phyloP scores from a whole-genome alignment of 2,797 vertebrate species.

The Prunella strophiata region DNA sequence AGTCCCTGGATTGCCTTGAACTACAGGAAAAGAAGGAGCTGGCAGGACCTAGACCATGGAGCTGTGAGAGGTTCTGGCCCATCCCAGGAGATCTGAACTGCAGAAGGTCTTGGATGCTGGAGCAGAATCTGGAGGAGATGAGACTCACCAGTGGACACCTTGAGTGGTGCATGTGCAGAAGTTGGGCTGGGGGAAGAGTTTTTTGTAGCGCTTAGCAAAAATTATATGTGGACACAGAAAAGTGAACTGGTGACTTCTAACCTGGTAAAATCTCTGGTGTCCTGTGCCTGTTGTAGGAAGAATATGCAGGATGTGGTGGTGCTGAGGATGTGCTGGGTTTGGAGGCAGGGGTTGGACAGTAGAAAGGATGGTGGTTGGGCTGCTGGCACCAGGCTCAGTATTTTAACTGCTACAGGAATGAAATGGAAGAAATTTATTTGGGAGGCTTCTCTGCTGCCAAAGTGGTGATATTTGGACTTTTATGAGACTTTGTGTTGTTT shows the following conservation, averaged over 20 bases:
- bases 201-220: rapidly evolving
- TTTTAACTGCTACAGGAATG: not conserved
- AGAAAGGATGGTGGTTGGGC: not conserved
- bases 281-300: not conserved
- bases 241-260: not conserved
- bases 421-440: not conserved
- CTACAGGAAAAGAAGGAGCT: not conserved
- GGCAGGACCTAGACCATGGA: not conserved
- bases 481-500: not conserved
- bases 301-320: not conserved
- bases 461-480: not conserved
- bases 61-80: not conserved
- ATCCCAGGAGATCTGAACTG: rapidly evolving
- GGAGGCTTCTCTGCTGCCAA: not conserved
- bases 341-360: not conserved
- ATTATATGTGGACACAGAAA: rapidly evolving
- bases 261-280: not conserved
- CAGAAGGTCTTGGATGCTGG: not conserved
- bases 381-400: not conserved
- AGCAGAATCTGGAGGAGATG: not conserved
- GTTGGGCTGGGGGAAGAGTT: not conserved
- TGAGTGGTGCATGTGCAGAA: not conserved
- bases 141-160: not conserved
- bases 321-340: not conserved
- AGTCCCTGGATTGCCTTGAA: not conserved